A percentile compares a stretch with the other conserved stretches of the same genome.
These are phyloP conservation scores for Acanthosepion lycidas DNA, from an alignment of 2,888 invertebrate genomes.

Conservation along the genomic window DNA sequence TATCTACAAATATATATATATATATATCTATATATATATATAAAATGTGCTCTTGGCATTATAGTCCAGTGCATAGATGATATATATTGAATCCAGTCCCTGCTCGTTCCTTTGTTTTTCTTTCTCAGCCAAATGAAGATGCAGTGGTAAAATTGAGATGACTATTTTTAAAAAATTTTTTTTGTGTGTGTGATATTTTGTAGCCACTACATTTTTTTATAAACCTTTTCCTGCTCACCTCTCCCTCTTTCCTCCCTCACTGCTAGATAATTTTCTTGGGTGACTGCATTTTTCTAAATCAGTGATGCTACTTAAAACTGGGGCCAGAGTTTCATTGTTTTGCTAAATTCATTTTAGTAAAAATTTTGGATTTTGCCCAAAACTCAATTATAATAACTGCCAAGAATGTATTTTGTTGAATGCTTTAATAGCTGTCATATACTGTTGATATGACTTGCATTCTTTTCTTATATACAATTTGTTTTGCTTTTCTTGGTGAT, in stretches of 20 bases:
- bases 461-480: too few relatives aligned
- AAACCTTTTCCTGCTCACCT: neutral
- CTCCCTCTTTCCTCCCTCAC: neutral
- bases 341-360: neutral
- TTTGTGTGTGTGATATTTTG: neutral
- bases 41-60: neutral
- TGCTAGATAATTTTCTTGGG: neutral
- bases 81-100: neutral
- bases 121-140: neutral
- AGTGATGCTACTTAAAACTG: neutral
- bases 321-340: neutral
- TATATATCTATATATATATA: neutral
- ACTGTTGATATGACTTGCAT: too few relatives aligned
- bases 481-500: too few relatives aligned
- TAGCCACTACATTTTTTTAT: neutral
- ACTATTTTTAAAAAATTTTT: neutral
- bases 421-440: too few relatives aligned
- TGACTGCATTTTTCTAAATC: neutral
- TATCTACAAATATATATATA: neutral
- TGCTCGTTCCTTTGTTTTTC: neutral
- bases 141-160: neutral
- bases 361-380: neutral
- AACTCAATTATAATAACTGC: neutral
- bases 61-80: neutral
- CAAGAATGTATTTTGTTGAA: neutral